Conservation (phyloP, 2,797 vertebrate species). For the Onychomys leucogaster region DNA sequence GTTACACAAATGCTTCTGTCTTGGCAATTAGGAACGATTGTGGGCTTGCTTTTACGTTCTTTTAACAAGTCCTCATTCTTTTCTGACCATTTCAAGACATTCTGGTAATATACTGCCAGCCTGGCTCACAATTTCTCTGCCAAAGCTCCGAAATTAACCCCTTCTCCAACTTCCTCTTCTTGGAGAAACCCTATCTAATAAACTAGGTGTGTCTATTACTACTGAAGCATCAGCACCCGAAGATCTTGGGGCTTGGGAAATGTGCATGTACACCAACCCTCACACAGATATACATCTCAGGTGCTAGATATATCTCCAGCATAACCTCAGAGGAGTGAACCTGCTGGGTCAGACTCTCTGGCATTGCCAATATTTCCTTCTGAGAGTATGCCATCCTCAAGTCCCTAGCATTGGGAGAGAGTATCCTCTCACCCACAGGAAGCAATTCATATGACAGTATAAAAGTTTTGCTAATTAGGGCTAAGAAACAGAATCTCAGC, state of each 20-base stretch:
- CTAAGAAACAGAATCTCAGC: neutral
- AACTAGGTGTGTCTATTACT: neutral
- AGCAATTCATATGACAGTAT: neutral
- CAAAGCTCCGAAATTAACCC: neutral
- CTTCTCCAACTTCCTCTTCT: neutral
- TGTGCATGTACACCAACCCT: neutral
- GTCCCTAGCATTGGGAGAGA: neutral
- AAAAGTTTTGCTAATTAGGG: neutral
- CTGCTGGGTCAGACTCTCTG: neutral
- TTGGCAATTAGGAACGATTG: neutral
- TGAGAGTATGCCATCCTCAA: neutral
- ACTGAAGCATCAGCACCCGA: too few relatives aligned
- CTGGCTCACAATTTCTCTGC: neutral
- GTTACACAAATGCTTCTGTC: neutral
- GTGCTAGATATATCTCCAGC: neutral
- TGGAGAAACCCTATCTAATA: neutral
- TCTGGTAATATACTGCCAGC: neutral
- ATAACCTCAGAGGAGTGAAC: neutral
- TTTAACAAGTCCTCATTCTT: neutral
- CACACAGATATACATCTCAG: neutral
- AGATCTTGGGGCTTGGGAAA: neutral
- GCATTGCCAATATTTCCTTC: neutral
- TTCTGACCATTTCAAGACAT: neutral
- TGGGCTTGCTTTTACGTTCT: neutral
- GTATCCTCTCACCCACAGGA: neutral